Evolutionary conservation across 64 coral and sea anemone species (phyloP), one percentile per base, ranked within the genome.

Genomic region (Pocillopora damicornis): DNA sequence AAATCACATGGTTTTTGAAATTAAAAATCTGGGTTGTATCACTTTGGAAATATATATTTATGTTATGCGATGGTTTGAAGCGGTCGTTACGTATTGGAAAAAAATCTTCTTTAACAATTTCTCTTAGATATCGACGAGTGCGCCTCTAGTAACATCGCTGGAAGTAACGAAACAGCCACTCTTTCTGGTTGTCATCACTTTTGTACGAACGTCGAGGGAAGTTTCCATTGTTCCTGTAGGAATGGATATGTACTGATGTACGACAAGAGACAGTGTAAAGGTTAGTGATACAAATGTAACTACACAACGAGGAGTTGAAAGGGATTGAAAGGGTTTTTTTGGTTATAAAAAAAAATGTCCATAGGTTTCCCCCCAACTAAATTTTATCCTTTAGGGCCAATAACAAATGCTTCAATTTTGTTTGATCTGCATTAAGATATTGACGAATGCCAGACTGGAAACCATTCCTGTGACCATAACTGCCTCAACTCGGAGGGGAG

Each of bases 71-170:
- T 30, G 30, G 30, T 63, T 17, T 63, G 61, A 63, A 11, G 11
- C 16, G 12, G 61, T 63, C 61, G 61, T 22, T 22, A 69, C 9
- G 20, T 9, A 20, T n/a, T 1, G 4, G 20, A 69, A 69, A n/a
- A 9, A 0, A 22, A 69, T 9, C 30, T 30, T 30, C 30, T n/a
- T 10, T 6, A 18, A n/a, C 0, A 16, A 18, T 82, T 66, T 82
- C 14, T 30, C 35, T 0, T 63, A 92, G 91, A 92, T 81, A 25
- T 92, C 56, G 86, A 92, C 18, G 91, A 92, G 64, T 92, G 91
- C 74, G 9, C 51, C 5, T 35, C 59, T 56, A 16, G 20, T 9
- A 73, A 65, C 10, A 59, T 75, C 18, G 58, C 45, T 37, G 88
- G 78, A 18, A 67, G 65, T 35, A 37, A 20, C 30, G 30, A 22